Evolutionary conservation across 2,113 vertebrate species (phyloP).

Genomic region (Colius striatus): DNA sequence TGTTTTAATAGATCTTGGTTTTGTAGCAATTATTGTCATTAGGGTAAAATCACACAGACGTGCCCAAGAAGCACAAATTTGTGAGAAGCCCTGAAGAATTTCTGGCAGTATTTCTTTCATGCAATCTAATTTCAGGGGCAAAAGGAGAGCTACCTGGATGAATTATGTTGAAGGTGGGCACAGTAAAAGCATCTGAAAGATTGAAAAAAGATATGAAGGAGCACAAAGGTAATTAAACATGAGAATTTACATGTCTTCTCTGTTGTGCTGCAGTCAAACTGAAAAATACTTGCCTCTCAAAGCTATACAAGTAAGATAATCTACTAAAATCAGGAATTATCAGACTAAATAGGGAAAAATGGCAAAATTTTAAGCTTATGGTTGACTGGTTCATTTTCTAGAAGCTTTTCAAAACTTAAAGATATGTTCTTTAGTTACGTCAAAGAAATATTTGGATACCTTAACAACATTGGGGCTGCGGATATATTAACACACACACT

Average conservation of each 20-base stretch:
- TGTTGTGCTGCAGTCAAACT: not conserved
- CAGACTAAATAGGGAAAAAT: not conserved
- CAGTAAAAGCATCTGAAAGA: not conserved
- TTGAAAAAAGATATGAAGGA: not conserved
- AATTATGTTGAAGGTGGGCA: not conserved
- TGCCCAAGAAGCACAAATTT: not conserved
- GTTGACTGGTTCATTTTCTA: not conserved
- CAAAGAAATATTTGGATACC: not conserved
- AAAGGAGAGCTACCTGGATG: not conserved
- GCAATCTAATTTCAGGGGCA: not conserved
- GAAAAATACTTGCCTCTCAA: not conserved
- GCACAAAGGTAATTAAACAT: not conserved
- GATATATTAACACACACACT: not conserved
- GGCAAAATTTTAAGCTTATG: not conserved
- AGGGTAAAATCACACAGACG: slow-evolving; percentile 9
- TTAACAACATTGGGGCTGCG: not conserved
- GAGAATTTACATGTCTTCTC: not conserved
- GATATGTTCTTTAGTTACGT: not conserved
- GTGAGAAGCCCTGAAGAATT: not conserved
- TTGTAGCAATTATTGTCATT: slow-evolving; percentile 27
- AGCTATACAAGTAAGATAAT: not conserved
- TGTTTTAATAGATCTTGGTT: not conserved
- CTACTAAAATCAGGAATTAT: not conserved
- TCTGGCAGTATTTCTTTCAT: not conserved
- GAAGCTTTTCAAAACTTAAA: not conserved